phyloP scores from a whole-genome alignment of 2,888 invertebrate species.

The Acleris sparsana region DNA sequence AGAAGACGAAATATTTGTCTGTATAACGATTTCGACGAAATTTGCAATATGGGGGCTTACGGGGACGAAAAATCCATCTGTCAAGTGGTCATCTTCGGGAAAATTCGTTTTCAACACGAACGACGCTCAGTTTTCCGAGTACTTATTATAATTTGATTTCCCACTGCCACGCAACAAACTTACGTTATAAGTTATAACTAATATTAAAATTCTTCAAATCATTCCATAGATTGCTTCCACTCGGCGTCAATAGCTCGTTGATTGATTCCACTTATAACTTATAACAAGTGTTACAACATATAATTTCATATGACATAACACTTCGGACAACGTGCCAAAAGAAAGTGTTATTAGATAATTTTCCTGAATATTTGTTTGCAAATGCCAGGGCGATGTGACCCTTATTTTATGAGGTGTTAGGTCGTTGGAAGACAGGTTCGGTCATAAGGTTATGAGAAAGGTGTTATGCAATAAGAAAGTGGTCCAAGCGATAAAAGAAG shows the following conservation, averaged over 20 bases:
- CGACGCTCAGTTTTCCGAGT: too few species aligned
- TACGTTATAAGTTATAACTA: background rate
- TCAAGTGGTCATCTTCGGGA: too few species aligned
- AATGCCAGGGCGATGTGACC: slow-evolving; percentile 14
- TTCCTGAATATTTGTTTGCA: slow-evolving; percentile 4
- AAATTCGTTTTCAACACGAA: too few species aligned
- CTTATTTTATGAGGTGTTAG: slow-evolving; percentile 6
- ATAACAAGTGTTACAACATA: slow-evolving; percentile 9
- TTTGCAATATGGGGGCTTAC: too few species aligned
- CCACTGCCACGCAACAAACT: background rate
- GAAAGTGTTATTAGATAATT: slow-evolving; percentile 22
- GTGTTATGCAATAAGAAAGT: slow-evolving; percentile 53
- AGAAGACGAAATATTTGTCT: too few species aligned
- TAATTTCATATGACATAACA: slow-evolving; percentile 22
- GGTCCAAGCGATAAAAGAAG: slow-evolving; percentile 42
- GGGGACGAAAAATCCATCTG: too few species aligned
- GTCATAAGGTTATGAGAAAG: slow-evolving; percentile 71
- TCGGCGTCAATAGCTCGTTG: slow-evolving; percentile 7
- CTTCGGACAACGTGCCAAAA: slow-evolving; percentile 10
- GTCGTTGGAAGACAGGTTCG: slow-evolving; percentile 42
- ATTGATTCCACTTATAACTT: slow-evolving; percentile 17
- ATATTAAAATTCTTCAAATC: slow-evolving; percentile 11
- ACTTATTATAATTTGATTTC: too few species aligned
- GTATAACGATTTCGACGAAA: too few species aligned
- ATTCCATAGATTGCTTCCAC: slow-evolving; percentile 17